These are phyloP conservation scores for Amphimallon solstitiale DNA, from an alignment of 2,888 invertebrate species.

Conservation along the genomic window DNA sequence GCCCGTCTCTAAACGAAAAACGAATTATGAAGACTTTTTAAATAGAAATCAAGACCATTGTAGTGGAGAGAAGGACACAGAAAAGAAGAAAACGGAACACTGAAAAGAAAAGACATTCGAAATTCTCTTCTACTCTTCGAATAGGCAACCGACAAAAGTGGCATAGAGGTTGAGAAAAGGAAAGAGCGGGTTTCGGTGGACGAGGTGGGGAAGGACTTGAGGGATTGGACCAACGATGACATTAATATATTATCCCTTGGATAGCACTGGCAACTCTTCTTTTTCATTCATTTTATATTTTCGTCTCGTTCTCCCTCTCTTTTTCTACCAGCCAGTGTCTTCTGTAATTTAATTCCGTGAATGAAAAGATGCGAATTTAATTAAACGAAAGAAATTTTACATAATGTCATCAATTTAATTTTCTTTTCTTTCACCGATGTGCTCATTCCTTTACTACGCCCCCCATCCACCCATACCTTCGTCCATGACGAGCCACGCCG, in stretches of 20 bases:
- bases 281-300: neutral
- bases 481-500: neutral
- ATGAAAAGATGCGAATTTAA: constrained; percentile 35
- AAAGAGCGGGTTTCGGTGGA: too few relatives aligned
- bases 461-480: neutral
- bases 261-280: neutral
- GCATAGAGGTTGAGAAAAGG: too few relatives aligned
- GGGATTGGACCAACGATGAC: neutral
- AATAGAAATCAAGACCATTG: too few relatives aligned
- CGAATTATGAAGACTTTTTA: too few relatives aligned
- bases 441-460: neutral
- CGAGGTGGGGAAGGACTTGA: too few relatives aligned
- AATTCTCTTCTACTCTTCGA: too few relatives aligned
- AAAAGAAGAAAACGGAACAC: too few relatives aligned
- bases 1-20: too few relatives aligned
- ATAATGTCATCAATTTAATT: constrained; percentile 38
- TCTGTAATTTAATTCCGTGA: constrained; percentile 17
- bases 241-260: constrained; percentile 10
- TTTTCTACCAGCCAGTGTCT: neutral
- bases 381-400: constrained; percentile 37
- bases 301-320: neutral
- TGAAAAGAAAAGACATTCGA: too few relatives aligned
- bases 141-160: too few relatives aligned
- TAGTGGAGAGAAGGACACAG: too few relatives aligned
- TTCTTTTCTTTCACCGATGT: constrained; percentile 28